These are phyloP conservation scores for Stichopus chloronotus DNA, from an alignment of 35 echinoderm and acorn worm genomes.

Conservation along the genomic window DNA sequence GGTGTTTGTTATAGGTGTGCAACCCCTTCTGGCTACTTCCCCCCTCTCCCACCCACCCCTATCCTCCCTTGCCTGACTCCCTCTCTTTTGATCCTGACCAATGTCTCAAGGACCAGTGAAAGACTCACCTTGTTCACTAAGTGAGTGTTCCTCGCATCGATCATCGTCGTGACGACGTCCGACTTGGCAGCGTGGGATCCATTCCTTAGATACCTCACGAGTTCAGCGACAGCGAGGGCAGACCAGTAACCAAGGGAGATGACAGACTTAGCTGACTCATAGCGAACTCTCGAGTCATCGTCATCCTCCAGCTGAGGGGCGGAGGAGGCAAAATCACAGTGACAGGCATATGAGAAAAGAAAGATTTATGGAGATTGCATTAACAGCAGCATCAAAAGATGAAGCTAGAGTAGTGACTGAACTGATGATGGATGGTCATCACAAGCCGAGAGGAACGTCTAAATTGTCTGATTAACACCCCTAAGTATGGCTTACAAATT, in stretches of 20 bases:
- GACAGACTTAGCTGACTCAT: conserved; percentile 83
- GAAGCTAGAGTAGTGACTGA: background rate
- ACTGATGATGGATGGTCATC: too few species aligned
- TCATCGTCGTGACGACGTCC: conserved; percentile 84
- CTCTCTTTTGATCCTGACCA: background rate
- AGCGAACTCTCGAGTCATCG: conserved; percentile 72
- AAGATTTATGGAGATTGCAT: background rate
- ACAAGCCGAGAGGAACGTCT: too few species aligned
- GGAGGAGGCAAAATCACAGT: background rate
- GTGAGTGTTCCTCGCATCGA: conserved; percentile 72
- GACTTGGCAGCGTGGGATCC: conserved; percentile 51
- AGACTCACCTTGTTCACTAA: conserved; percentile 70
- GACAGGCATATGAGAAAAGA: background rate
- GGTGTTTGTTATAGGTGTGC: too few species aligned
- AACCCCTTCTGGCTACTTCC: too few species aligned
- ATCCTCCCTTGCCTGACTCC: too few species aligned
- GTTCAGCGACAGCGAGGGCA: conserved; percentile 58
- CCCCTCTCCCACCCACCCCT: too few species aligned
- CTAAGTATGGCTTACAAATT: too few species aligned
- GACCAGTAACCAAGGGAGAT: conserved; percentile 78
- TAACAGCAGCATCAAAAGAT: background rate
- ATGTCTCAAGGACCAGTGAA: background rate
- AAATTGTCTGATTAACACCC: too few species aligned
- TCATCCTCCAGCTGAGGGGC: conserved; percentile 67
- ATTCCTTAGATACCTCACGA: conserved; percentile 68